Base-by-base conservation (phyloP, 2,113 vertebrate species). In the Sapajus apella region DNA sequence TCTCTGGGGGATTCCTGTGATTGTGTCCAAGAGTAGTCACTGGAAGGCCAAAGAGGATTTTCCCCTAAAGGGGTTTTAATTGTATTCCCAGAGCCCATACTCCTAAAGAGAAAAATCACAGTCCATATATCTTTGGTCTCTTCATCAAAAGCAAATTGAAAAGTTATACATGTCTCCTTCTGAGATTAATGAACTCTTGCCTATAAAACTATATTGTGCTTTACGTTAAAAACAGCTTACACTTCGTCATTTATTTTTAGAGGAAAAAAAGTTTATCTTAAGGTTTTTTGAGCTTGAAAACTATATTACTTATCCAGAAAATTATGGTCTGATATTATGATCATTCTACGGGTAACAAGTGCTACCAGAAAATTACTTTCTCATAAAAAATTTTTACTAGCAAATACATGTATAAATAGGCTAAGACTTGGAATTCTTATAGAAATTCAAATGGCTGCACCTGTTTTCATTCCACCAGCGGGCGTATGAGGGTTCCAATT, bases 81-180 rank as follows among this genome's bases (percentile, higher is more conserved):
- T 37, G 21, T 32, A 80, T 55, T 84, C 55, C 30, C 90, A 91
- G 47, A 61, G 20, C 25, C 14, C 25, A 70, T 9, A 8, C 23
- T 85, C 25, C 68, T 79, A 55, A 50, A 70, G 8, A 97, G 70
- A 93, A 94, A 92, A 87, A 55, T 68, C 86, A 61, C 56, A 86
- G 56, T 58, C 68, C 18, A 43, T 61, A 27, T 45, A 88, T 85
- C 40, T 20, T 68, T 55, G 75, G n/a, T 43, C 12, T 87, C 61
- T 79, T 90, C 64, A 85, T 81, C 50, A 70, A 83, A 77, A 90
- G 40, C 58, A 96, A 83, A 84, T 8, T 66, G 17, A 40, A 81
- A 80, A 90, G 30, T 83, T 40, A 70, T 11, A 52, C 8, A 95
- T 87, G 75, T 95, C 70, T 93, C 64, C 37, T 70, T 83, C 68